A percentile compares a stretch with the other conserved stretches of the same genome.
These are phyloP conservation scores for Drosophila ogumai DNA, from an alignment of 1,140 invertebrate species.

Conservation along the genomic window DNA sequence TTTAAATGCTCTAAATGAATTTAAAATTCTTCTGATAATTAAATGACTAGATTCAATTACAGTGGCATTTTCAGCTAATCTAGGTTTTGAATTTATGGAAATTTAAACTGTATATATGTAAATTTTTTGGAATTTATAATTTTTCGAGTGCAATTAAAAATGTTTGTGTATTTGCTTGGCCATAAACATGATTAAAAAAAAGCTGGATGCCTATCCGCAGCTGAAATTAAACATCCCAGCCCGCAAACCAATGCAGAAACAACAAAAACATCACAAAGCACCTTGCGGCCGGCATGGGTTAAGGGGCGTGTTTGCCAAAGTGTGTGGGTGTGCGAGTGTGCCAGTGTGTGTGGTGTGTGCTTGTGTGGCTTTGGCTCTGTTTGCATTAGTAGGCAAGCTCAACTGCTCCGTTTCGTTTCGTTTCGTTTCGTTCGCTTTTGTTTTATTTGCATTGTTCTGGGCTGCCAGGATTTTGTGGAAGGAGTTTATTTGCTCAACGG, in stretches of 20 bases:
- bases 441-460: constrained; percentile 75
- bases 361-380: constrained; percentile 56
- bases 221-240: constrained; percentile 54
- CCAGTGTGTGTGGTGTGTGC: constrained; percentile 3
- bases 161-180: constrained; percentile 49
- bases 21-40: constrained; percentile 14
- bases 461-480: constrained; percentile 49
- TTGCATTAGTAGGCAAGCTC: constrained; percentile 60
- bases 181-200: constrained; percentile 79
- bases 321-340: constrained; percentile 3
- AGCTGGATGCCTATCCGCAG: constrained; percentile 51
- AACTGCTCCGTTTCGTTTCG: constrained; percentile 37
- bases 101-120: constrained; percentile 23
- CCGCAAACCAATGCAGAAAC: constrained; percentile 40
- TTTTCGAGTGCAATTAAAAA: constrained; percentile 52
- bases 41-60: constrained; percentile 32
- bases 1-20: constrained; percentile 14
- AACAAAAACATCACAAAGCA: constrained; percentile 54
- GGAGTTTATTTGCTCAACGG: constrained; percentile 64
- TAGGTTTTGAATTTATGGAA: constrained; percentile 35
- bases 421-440: constrained; percentile 54
- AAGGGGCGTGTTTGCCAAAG: constrained; percentile 18
- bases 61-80: constrained; percentile 10
- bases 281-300: constrained; percentile 38
- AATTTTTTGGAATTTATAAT: constrained; percentile 10